Conservation (phyloP, 2,797 vertebrate species). For the Odontamblyopus rebecca region DNA sequence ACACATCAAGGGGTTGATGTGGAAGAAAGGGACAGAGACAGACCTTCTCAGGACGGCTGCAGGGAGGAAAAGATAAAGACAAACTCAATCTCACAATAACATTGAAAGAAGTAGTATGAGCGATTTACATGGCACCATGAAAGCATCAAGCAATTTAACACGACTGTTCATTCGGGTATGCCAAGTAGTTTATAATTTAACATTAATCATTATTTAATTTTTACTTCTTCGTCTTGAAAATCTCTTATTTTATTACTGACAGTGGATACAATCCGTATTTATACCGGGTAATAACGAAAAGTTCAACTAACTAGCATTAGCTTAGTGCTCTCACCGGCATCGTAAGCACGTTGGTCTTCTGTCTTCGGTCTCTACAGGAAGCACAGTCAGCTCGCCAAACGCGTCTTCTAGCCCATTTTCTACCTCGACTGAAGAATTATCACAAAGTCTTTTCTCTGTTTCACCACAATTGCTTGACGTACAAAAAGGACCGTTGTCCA, state of each 20-base stretch:
- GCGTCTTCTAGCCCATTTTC: conserved; percentile 63
- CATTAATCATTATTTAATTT: background rate
- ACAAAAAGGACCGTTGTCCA: conserved; percentile 51
- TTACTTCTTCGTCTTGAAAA: background rate
- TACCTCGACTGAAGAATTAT: conserved; percentile 3
- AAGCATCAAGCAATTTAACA: background rate
- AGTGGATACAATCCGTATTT: background rate
- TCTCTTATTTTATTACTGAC: background rate
- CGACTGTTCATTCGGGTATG: background rate
- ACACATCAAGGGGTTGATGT: conserved; percentile 84
- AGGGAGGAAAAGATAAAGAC: conserved; percentile 28
- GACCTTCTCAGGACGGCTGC: conserved; percentile 94
- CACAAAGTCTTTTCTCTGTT: conserved; percentile 8
- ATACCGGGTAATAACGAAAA: background rate
- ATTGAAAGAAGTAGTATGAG: background rate
- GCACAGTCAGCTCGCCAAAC: conserved; percentile 82
- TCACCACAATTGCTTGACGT: conserved; percentile 30
- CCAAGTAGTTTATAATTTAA: background rate
- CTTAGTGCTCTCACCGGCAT: conserved; percentile 84
- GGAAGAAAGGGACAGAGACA: conserved; percentile 97
- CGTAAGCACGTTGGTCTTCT: conserved; percentile 86
- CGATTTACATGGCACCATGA: background rate
- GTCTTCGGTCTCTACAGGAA: conserved; percentile 84
- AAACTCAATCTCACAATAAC: background rate
- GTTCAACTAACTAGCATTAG: conserved; percentile 51